Percentiles rank a stretch among this genome's conserved stretches.
These are phyloP conservation scores for Allacma fusca DNA, from an alignment of 2,888 invertebrate species.

Conservation along the genomic window DNA sequence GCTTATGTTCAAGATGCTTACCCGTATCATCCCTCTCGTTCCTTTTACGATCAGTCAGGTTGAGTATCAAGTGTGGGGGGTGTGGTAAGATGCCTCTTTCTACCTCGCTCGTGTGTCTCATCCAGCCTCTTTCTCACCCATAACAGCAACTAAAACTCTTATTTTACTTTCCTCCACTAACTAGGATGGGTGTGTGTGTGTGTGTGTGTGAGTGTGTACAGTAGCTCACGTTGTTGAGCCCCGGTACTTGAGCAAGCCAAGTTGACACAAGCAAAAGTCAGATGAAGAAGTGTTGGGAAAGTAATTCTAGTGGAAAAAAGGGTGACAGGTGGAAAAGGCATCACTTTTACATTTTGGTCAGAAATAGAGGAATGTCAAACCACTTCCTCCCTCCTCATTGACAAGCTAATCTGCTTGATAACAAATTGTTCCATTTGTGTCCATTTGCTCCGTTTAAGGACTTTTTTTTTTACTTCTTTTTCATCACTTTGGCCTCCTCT, in stretches of 20 bases:
- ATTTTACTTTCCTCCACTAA: too few relatives aligned
- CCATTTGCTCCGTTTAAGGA: slow-evolving; percentile 42
- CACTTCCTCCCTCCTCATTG: slow-evolving; percentile 44
- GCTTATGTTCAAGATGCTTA: slow-evolving; percentile 24
- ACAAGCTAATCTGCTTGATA: slow-evolving; percentile 39
- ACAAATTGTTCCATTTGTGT: slow-evolving; percentile 48
- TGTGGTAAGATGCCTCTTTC: too few relatives aligned
- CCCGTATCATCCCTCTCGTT: slow-evolving; percentile 19
- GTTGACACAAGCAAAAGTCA: not conserved
- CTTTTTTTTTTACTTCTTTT: too few relatives aligned
- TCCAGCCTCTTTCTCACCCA: too few relatives aligned
- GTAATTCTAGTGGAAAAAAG: slow-evolving; percentile 24
- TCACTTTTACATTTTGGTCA: slow-evolving; percentile 42
- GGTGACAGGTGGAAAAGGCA: slow-evolving; percentile 46
- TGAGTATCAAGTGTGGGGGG: slow-evolving; percentile 34
- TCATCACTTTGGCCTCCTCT: not conserved
- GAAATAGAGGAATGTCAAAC: slow-evolving; percentile 40
- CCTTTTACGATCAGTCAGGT: slow-evolving; percentile 26
- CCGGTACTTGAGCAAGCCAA: too few relatives aligned
- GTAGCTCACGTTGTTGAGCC: too few relatives aligned
- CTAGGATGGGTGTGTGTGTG: too few relatives aligned
- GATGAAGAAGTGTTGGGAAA: slow-evolving; percentile 9
- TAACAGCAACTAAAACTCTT: too few relatives aligned
- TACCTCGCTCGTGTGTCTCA: too few relatives aligned
- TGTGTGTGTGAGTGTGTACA: too few relatives aligned